phyloP scores from a whole-genome alignment of 1,140 invertebrate species.

The Brachionus rubens region DNA sequence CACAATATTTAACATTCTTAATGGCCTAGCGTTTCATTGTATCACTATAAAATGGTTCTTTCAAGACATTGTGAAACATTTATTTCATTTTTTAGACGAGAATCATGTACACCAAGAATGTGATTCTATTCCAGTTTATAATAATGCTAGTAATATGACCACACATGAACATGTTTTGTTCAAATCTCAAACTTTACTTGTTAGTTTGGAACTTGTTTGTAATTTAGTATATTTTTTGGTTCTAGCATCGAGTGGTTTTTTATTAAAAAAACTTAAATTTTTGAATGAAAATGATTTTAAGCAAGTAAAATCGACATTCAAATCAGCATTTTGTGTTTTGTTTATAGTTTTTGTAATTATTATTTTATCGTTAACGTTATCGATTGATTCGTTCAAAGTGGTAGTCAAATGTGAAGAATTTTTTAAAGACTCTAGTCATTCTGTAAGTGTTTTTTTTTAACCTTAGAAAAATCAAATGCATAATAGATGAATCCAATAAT shows the following conservation, averaged over 20 bases:
- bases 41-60: conserved; percentile 23
- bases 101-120: conserved; percentile 1
- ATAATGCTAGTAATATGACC: background rate
- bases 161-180: background rate
- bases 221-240: no score
- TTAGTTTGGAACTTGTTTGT: no score
- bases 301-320: no score
- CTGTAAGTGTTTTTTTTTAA: background rate
- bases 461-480: no score
- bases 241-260: no score
- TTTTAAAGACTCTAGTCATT: conserved; percentile 10
- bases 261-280: no score
- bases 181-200: no score
- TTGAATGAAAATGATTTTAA: no score
- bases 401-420: conserved; percentile 13
- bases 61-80: background rate
- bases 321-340: background rate
- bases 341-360: background rate
- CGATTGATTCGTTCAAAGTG: background rate
- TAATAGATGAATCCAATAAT: no score
- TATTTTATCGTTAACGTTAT: background rate
- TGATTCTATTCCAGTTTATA: background rate
- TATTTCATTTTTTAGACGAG: conserved; percentile 19
- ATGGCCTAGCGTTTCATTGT: background rate
- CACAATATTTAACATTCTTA: background rate